Evolutionary conservation across 2,888 invertebrate genomes (phyloP).

Genomic region (Xanthorhoe designata): DNA sequence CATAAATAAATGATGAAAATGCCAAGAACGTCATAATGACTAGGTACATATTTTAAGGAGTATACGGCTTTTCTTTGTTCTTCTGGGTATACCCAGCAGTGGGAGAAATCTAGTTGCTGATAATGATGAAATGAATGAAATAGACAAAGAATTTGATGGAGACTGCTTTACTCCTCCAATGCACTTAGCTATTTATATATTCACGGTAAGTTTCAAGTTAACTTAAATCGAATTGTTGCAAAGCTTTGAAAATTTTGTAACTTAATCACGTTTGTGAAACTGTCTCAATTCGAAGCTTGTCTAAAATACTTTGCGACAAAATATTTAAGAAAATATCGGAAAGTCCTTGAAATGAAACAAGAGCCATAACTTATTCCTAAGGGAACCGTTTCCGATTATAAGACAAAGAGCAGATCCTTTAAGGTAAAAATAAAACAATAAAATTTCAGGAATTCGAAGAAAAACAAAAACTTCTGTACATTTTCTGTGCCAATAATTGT

Average conservation of each 20-base stretch:
- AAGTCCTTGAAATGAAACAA: constrained; percentile 13
- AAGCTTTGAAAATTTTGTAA: not conserved
- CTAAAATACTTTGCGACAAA: not conserved
- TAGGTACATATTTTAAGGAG: no score
- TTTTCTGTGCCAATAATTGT: not conserved
- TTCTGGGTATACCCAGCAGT: no score
- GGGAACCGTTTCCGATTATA: constrained; percentile 8
- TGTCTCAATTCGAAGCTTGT: not conserved
- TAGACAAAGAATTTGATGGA: no score
- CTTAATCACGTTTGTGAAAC: not conserved
- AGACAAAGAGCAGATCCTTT: constrained; percentile 3
- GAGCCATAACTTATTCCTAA: constrained; percentile 9
- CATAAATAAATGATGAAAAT: no score
- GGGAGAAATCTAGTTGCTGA: no score
- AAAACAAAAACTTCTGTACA: not conserved
- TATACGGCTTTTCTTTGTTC: no score
- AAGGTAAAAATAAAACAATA: constrained; percentile 1
- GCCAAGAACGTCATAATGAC: no score
- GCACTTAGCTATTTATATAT: no score
- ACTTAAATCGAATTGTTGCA: no score
- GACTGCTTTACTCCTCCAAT: no score
- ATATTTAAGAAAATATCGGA: not conserved
- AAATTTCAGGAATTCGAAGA: not conserved
- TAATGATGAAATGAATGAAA: no score
- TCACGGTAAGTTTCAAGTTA: no score